Conservation (phyloP, 2,113 vertebrate species). For the Procavia capensis region DNA sequence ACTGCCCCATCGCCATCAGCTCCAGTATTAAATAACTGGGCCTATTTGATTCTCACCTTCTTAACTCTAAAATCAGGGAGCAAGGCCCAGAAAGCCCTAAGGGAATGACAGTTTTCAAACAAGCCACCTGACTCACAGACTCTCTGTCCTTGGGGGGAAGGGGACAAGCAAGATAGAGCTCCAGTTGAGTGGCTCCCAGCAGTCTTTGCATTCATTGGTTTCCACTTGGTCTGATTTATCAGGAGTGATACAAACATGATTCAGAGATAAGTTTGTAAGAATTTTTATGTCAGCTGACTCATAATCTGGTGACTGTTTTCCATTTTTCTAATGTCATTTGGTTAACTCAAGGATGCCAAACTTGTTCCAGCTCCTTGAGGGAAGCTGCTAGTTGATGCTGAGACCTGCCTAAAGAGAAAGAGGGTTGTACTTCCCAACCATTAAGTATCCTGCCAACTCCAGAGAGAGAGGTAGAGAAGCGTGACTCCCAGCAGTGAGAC, state of each 20-base stretch:
- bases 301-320: slow-evolving; percentile 15
- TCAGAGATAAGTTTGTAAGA: neutral
- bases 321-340: slow-evolving; percentile 26
- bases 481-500: neutral
- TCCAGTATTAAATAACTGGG: neutral
- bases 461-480: neutral
- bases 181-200: neutral
- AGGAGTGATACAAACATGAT: neutral
- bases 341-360: slow-evolving; percentile 5
- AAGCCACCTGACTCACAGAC: neutral
- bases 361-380: neutral
- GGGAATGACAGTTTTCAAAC: neutral
- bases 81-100: neutral
- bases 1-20: no score
- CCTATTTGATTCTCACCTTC: neutral
- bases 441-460: neutral
- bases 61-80: neutral
- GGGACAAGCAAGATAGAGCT: neutral
- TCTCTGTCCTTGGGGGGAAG: neutral
- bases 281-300: slow-evolving; percentile 30
- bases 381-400: neutral
- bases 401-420: neutral
- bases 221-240: neutral
- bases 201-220: neutral
- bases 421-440: neutral